Evolutionary conservation across 2,888 invertebrate genomes (phyloP).

Genomic region (Drepana falcataria): DNA sequence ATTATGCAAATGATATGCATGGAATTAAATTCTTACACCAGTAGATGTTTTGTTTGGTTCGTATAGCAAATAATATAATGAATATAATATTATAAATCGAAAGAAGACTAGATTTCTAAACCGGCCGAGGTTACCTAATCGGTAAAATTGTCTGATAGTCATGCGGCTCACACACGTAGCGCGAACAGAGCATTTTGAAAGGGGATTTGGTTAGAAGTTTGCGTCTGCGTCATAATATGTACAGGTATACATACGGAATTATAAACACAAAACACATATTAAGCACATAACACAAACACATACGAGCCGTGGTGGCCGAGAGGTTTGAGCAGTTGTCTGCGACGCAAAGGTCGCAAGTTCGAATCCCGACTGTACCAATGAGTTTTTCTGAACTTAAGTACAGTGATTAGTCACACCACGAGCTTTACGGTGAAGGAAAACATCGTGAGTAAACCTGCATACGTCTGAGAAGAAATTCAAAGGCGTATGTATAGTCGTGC

Average conservation of each 20-base stretch:
- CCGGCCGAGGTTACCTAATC: slow-evolving; percentile 35
- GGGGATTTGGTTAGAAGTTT: slow-evolving; percentile 22
- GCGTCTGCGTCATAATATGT: slow-evolving; percentile 35
- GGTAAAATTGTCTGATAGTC: slow-evolving; percentile 34
- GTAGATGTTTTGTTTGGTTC: neutral
- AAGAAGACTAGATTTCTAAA: slow-evolving; percentile 35
- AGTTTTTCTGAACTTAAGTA: too few relatives aligned
- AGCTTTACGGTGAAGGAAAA: too few relatives aligned
- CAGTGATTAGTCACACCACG: too few relatives aligned
- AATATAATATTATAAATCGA: slow-evolving; percentile 7
- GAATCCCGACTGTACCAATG: too few relatives aligned
- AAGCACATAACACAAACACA: too few relatives aligned
- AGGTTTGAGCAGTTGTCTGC: too few relatives aligned
- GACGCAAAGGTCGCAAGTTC: too few relatives aligned
- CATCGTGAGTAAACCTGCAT: too few relatives aligned
- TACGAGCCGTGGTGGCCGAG: too few relatives aligned
- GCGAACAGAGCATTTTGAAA: slow-evolving; percentile 30
- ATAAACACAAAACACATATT: too few relatives aligned
- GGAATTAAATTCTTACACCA: neutral
- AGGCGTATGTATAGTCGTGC: too few relatives aligned
- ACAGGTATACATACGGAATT: slow-evolving; percentile 7
- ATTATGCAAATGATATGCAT: neutral
- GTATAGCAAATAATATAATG: neutral
- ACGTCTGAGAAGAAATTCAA: too few relatives aligned
- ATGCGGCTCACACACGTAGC: slow-evolving; percentile 37